Percentiles rank a stretch among this genome's conserved stretches.
Evolutionary conservation across 2,888 invertebrate species (phyloP).

Genomic region (Fragum whitleyi): DNA sequence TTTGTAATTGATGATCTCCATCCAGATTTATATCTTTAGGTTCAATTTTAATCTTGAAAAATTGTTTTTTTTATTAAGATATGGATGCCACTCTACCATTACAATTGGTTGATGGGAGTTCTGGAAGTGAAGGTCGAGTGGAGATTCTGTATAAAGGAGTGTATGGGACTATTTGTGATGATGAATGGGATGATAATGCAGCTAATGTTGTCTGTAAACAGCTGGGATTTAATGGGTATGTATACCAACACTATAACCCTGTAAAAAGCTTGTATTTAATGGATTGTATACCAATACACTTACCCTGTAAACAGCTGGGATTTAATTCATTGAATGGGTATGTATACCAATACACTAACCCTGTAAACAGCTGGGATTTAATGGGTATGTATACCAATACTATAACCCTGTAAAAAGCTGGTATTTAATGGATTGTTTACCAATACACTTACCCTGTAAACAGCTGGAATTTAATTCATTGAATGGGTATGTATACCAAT

Average conservation of each 20-base stretch:
- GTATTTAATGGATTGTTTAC: background rate
- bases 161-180: constrained; percentile 71
- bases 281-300: background rate
- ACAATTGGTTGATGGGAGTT: constrained; percentile 55
- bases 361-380: constrained; percentile 39
- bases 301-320: constrained; percentile 70
- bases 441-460: constrained; percentile 57
- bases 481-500: constrained; percentile 64
- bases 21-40: too few species aligned
- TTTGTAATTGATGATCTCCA: too few species aligned
- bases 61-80: background rate
- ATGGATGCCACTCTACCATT: constrained; percentile 34
- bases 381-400: constrained; percentile 16
- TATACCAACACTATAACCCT: background rate
- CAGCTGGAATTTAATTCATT: constrained; percentile 70
- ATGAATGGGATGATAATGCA: constrained; percentile 67
- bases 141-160: constrained; percentile 60
- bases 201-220: constrained; percentile 64
- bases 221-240: constrained; percentile 27
- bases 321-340: constrained; percentile 68
- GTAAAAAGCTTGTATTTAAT: background rate
- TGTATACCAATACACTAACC: constrained; percentile 61
- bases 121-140: constrained; percentile 57
- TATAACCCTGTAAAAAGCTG: background rate
- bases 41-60: too few species aligned